Conservation (phyloP, 2,888 invertebrate genomes). For the Ceriagrion tenellum region DNA sequence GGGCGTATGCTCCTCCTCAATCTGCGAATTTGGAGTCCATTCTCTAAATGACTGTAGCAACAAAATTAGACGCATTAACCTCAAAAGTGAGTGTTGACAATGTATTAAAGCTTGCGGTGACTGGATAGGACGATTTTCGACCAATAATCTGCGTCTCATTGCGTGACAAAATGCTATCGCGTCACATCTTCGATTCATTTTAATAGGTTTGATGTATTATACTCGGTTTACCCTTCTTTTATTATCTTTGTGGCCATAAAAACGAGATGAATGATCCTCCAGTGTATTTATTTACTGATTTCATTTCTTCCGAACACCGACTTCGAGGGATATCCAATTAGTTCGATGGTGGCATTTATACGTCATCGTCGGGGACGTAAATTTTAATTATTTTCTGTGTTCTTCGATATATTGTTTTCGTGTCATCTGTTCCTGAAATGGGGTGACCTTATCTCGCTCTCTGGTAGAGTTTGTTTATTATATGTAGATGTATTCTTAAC, state of each 20-base stretch:
- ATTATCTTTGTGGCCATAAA: not conserved
- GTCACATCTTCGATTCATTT: not conserved
- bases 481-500: not conserved
- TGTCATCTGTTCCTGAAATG: not conserved
- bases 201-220: not conserved
- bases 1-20: no score
- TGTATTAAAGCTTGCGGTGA: no score
- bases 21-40: no score
- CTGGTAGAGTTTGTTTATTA: not conserved
- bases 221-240: no score
- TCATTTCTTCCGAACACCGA: not conserved
- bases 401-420: not conserved
- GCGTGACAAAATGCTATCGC: not conserved
- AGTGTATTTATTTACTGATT: no score
- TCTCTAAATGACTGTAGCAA: no score
- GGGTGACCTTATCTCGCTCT: not conserved
- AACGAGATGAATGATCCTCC: not conserved
- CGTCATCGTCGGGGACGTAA: not conserved
- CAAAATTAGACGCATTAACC: no score
- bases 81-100: no score
- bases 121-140: not conserved
- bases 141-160: not conserved
- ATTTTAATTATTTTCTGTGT: no score
- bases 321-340: not conserved
- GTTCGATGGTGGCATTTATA: not conserved